Conservation (phyloP, 2,888 invertebrate species). For the Leptinotarsa haldemani region DNA sequence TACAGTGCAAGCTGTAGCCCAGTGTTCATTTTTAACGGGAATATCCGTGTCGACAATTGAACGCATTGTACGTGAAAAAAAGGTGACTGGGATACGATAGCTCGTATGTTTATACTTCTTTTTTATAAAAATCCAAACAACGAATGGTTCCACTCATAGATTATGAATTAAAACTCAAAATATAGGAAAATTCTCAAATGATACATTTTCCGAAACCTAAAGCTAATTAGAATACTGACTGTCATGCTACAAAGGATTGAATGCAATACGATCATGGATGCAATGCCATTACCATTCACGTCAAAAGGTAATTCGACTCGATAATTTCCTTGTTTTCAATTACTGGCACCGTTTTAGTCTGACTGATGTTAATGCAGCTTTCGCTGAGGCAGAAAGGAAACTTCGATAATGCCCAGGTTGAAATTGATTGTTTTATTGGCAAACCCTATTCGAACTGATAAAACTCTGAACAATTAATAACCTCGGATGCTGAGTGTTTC, state of each 20-base stretch:
- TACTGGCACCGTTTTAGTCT: conserved; percentile 23
- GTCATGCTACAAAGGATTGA: background rate
- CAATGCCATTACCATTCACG: background rate
- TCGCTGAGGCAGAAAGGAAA: conserved; percentile 34
- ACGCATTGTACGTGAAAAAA: no score
- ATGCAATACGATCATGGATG: background rate
- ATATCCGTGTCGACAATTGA: no score
- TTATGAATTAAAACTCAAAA: no score
- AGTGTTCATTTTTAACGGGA: no score
- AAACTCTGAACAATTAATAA: conserved; percentile 56
- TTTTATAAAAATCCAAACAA: no score
- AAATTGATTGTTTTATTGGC: conserved; percentile 55
- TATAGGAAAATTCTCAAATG: background rate
- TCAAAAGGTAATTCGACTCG: background rate
- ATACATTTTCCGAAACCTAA: no score
- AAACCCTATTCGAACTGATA: conserved; percentile 45
- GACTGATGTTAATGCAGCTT: conserved; percentile 40
- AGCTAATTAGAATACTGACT: background rate
- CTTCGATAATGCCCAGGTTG: conserved; percentile 46
- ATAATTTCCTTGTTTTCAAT: conserved; percentile 31
- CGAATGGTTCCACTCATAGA: no score
- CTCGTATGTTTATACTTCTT: no score
- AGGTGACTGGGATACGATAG: no score
- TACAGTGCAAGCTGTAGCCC: no score
- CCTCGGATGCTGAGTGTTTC: conserved; percentile 46